Base-by-base conservation (phyloP, 2,113 vertebrate genomes). In the Saccopteryx leptura region DNA sequence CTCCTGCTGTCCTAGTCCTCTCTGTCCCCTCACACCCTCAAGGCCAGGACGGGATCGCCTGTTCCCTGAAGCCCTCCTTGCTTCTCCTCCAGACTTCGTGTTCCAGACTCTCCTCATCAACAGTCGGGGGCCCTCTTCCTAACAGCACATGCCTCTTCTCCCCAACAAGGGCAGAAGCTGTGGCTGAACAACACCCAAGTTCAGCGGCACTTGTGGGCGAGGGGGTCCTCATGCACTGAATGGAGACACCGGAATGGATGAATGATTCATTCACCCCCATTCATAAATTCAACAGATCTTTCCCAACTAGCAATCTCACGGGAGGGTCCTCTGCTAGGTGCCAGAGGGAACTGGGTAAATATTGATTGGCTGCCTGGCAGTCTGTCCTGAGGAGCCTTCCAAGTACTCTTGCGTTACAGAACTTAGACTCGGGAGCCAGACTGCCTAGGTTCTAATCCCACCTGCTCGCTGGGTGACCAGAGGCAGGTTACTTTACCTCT, bases 211-310 rank as follows among this genome's bases (percentile, higher is more conserved):
- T 56, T 33, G 18, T n/a, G 71, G 54, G n/a, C 69, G 72, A 91
- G 54, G 15, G 28, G 78, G 69, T 39, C 81, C 56, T 93, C 8
- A 4, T 0, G 1, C 9, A 23, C 71, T 88, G 69, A 84, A 82
- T 26, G 91, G n/a, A 80, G 71, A 39, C 0, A 14, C 68, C 3
- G 74, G 69, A 28, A 68, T 0, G 33, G 74, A 66, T 50, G 66
- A 74, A 75, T 85, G 94, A 52, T 8, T 74, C 80, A 78, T 26
- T 61, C 17, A 17, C 48, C 61, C 50, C 78, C 88, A 63, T 89
- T 97, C 88, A 72, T 71, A 74, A 92, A 90, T 54, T 63, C 76
- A 54, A 83, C 4, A 13, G 31, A 33, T 76, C 91, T 88, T 71
- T 81, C 89, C 46, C 8, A 48, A 60, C 56, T 9, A 60, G 63